Percentiles rank a stretch among this genome's conserved stretches.
phyloP scores from a whole-genome alignment of 2,888 invertebrate genomes.

The Drosophila peninsularis region DNA sequence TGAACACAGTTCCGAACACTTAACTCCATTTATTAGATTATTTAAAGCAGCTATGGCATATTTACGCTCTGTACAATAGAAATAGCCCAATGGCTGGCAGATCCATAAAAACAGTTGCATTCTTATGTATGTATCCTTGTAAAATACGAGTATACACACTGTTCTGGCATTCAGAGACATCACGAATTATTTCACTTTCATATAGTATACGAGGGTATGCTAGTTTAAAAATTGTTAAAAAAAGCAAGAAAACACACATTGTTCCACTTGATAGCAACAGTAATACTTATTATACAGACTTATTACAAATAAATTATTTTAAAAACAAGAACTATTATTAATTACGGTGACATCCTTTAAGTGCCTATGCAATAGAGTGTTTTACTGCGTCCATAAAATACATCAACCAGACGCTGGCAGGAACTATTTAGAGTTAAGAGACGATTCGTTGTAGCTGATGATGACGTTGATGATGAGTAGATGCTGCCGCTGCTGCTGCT shows the following conservation, averaged over 20 bases:
- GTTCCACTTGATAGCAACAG: constrained; percentile 73
- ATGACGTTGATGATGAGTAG: constrained; percentile 54
- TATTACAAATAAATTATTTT: constrained; percentile 80
- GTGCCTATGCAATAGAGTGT: constrained; percentile 81
- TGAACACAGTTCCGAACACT: constrained; percentile 9
- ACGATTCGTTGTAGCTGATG: constrained; percentile 79
- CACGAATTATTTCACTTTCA: constrained; percentile 30
- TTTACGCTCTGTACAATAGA: constrained; percentile 8
- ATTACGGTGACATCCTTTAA: constrained; percentile 38
- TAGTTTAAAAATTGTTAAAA: constrained; percentile 30
- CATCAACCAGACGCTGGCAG: constrained; percentile 81
- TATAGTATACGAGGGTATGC: constrained; percentile 23
- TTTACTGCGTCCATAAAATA: constrained; percentile 80
- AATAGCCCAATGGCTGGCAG: constrained; percentile 7
- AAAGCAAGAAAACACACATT: constrained; percentile 44
- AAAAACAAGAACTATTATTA: constrained; percentile 60
- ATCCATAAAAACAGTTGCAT: constrained; percentile 10
- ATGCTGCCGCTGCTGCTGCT: constrained; percentile 35
- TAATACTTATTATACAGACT: constrained; percentile 78
- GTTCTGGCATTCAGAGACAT: constrained; percentile 31
- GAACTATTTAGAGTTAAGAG: constrained; percentile 76
- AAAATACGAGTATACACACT: constrained; percentile 29
- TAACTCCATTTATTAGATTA: constrained; percentile 21
- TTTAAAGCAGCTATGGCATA: constrained; percentile 12
- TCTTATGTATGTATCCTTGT: constrained; percentile 25